Percentiles rank a stretch among this genome's conserved stretches.
Conservation (phyloP, 2,797 vertebrate genomes). For the Peromyscus aztecus region DNA sequence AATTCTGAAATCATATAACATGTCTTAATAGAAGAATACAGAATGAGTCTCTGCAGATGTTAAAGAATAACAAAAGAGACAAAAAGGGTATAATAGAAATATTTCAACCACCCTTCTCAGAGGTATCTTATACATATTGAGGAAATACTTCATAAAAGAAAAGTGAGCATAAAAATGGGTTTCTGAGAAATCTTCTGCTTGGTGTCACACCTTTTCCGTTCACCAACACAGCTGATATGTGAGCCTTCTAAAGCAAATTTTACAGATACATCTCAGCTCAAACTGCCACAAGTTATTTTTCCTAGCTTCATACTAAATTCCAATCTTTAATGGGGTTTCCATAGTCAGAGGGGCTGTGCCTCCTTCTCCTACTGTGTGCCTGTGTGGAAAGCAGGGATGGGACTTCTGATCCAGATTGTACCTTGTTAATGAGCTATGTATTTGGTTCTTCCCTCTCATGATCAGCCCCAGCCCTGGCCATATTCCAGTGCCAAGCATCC, state of each 20-base stretch:
- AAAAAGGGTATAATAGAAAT: not conserved
- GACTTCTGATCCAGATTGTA: not conserved
- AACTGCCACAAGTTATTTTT: not conserved
- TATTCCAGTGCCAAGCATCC: not conserved
- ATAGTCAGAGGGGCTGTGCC: not conserved
- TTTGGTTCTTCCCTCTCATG: not conserved
- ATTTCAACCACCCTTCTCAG: not conserved
- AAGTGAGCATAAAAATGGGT: not conserved
- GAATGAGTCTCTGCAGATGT: not conserved
- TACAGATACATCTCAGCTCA: not conserved
- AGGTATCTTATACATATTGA: not conserved
- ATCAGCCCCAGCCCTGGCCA: rapidly evolving
- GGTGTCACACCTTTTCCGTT: too few relatives aligned
- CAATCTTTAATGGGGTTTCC: not conserved
- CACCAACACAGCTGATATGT: not conserved
- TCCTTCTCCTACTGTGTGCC: not conserved
- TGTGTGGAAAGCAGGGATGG: not conserved
- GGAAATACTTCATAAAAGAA: not conserved
- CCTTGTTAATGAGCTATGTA: rapidly evolving
- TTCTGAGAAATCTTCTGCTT: not conserved
- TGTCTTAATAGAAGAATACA: not conserved
- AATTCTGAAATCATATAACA: not conserved
- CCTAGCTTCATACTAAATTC: not conserved
- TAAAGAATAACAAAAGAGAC: not conserved
- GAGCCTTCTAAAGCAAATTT: not conserved